Evolutionary conservation across 2,113 vertebrate species (phyloP).

Genomic region (Myrmecophaga tridactyla): DNA sequence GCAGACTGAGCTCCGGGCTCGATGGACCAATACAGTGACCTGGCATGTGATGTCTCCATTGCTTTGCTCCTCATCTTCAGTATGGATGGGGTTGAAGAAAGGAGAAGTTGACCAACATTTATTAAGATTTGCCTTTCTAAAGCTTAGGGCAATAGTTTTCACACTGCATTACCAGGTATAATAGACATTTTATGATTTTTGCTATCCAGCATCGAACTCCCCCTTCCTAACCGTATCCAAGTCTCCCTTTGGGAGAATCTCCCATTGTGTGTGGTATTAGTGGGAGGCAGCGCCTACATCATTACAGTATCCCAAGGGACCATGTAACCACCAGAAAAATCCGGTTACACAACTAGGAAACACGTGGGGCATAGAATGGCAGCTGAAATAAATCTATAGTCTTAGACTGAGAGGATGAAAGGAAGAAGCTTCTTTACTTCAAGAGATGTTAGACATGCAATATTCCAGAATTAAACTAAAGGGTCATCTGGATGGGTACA

Average conservation of each 20-base stretch:
- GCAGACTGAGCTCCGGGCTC: background rate
- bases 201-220: background rate
- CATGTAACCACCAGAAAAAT: background rate
- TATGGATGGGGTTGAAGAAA: background rate
- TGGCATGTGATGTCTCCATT: background rate
- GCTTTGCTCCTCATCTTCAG: background rate
- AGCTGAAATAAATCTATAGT: background rate
- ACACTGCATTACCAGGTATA: background rate
- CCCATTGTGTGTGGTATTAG: background rate
- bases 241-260: background rate
- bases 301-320: background rate
- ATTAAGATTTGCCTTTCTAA: constrained; percentile 11
- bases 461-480: background rate
- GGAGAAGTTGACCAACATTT: background rate
- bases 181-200: background rate
- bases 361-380: background rate
- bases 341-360: background rate
- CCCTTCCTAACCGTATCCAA: background rate
- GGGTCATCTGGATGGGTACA: background rate
- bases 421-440: background rate
- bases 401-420: constrained; percentile 1
- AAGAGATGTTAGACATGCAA: background rate
- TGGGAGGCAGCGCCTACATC: background rate
- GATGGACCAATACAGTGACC: background rate
- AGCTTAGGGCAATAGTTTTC: background rate